Evolutionary conservation across 2,888 invertebrate genomes (phyloP).

Genomic region (Mystacides longicornis): DNA sequence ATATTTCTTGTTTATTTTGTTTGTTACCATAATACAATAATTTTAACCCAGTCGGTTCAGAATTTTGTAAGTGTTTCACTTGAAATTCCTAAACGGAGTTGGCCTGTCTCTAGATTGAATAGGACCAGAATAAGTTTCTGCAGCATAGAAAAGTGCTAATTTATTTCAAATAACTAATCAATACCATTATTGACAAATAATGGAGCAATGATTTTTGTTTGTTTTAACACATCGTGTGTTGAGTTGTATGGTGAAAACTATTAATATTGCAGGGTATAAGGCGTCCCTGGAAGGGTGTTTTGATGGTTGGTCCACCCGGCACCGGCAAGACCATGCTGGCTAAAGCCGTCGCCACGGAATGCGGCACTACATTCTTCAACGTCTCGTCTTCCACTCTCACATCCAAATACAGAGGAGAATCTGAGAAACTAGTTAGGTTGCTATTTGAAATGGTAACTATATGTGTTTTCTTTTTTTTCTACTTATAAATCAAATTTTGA

Average conservation of each 20-base stretch:
- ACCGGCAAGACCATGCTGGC: constrained; percentile 96
- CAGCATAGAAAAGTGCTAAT: no score
- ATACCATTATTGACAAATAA: no score
- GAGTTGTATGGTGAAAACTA: no score
- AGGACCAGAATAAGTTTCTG: no score
- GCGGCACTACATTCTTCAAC: constrained; percentile 95
- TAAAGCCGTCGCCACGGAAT: constrained; percentile 97
- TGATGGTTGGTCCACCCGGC: constrained; percentile 90
- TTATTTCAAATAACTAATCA: no score
- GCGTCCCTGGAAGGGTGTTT: constrained; percentile 92
- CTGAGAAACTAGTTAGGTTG: constrained; percentile 92
- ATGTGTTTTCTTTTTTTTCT: background rate
- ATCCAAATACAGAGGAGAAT: constrained; percentile 99
- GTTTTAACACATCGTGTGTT: no score
- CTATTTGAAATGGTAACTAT: constrained; percentile 87
- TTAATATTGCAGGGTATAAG: constrained; percentile 77
- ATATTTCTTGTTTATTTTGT: background rate
- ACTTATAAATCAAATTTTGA: background rate
- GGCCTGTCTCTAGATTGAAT: no score
- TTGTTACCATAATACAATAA: no score
- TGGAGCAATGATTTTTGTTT: no score
- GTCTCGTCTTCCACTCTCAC: constrained; percentile 95
- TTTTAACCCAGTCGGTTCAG: no score
- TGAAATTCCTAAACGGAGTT: no score
- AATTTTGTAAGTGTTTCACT: no score